These are phyloP conservation scores for Anolis carolinensis DNA, from an alignment of 2,113 vertebrate species.

Conservation along the genomic window DNA sequence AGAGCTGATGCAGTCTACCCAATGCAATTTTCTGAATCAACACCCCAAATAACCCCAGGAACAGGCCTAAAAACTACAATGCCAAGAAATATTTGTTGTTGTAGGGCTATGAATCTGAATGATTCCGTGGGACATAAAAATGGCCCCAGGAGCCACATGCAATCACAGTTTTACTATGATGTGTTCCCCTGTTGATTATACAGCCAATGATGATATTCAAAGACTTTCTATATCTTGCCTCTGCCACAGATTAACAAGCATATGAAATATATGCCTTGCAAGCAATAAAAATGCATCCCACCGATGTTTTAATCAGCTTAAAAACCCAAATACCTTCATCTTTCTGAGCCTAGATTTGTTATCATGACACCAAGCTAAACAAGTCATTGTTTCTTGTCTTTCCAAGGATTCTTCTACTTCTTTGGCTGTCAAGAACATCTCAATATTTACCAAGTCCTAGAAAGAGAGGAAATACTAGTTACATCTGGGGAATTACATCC, in stretches of 20 bases:
- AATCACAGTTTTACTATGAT: too few species aligned
- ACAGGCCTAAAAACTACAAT: too few species aligned
- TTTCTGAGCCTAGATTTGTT: constrained; percentile 98
- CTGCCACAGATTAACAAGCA: neutral
- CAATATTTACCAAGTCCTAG: constrained; percentile 98
- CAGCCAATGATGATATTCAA: too few species aligned
- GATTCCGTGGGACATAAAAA: too few species aligned
- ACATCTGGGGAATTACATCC: neutral
- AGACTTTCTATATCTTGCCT: too few species aligned
- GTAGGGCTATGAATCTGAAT: too few species aligned
- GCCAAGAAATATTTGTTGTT: too few species aligned
- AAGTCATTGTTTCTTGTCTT: constrained; percentile 95
- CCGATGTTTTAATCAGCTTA: neutral
- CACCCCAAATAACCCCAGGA: too few species aligned
- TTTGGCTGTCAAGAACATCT: constrained; percentile 99
- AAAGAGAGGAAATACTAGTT: constrained; percentile 6
- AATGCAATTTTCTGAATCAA: too few species aligned
- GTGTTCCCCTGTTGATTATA: too few species aligned
- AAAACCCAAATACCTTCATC: constrained; percentile 87
- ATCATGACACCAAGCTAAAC: constrained; percentile 98
- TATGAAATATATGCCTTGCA: neutral
- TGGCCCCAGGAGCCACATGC: too few species aligned
- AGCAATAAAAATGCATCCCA: neutral
- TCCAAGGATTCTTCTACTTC: constrained; percentile 98
- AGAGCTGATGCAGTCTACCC: too few species aligned